Base-by-base conservation (phyloP, 1,140 invertebrate species). In the Ostrea denselamellosa region DNA sequence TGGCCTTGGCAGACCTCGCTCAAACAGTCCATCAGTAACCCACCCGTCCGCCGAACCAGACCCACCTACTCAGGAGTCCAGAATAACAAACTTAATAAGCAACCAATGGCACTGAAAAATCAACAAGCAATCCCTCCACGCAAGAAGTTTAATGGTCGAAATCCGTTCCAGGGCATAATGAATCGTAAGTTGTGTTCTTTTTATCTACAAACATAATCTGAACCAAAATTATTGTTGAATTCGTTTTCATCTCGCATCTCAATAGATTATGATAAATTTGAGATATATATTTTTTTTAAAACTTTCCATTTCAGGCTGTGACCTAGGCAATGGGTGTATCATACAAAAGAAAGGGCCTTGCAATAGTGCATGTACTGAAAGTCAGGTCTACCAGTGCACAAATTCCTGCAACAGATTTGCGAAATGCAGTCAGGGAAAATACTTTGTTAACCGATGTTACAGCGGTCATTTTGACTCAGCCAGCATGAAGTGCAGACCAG, bases 1-100 rank as follows among this genome's bases (percentile, higher is more conserved):
- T 89, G 89, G 88, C 88, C 88, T 8, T 89, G 88, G 89, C 25
- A 77, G 58, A 71, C 83, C 10, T 86, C 83, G 7, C 22, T 84
- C 4, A 81, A 68, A 28, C 88, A 89, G 28, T 8, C 53, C 28
- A 54, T 19, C 28, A 25, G 10, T 14, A 34, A 85, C n/a, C 25
- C 25, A 1, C 22, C 28, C n/a, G 14, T 28, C 8, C 1, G n/a
- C 22, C 17, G 56, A 54, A 85, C 51, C 56, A 25, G 28, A 8
- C 54, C 53, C 54, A 62, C 14, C 34, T 22, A 54, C 19, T 44
- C 52, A 9, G 82, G 52, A n/a, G 19, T 83, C 7, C 34, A 54
- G 44, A n/a, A 44, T 5, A 44, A 44, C 1, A 44, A 44, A 44
- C 34, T 44, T 44, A 44, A 44, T 44, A 44, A 44, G 34, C 34